These are phyloP conservation scores for Cardiocondyla obscurior DNA, from an alignment of 1,140 invertebrate genomes.

Conservation along the genomic window DNA sequence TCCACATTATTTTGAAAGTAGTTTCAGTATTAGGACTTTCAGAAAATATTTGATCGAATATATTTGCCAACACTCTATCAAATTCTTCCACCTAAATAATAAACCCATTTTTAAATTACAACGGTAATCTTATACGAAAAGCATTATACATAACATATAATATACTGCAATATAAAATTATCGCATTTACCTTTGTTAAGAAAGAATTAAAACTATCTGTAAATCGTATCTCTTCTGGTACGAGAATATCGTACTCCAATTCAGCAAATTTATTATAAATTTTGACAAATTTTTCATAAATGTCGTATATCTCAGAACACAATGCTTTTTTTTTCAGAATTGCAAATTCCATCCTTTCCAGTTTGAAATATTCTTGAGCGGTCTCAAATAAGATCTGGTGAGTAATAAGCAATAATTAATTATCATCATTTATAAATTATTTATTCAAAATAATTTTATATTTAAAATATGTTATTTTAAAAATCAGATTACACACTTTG, in stretches of 20 bases:
- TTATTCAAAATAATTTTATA: background rate
- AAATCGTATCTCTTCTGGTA: constrained; percentile 87
- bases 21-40: constrained; percentile 90
- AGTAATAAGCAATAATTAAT: background rate
- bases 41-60: constrained; percentile 90
- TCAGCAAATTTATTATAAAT: constrained; percentile 88
- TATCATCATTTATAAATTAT: background rate
- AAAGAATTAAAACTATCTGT: constrained; percentile 84
- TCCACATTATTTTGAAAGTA: constrained; percentile 88
- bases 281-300: constrained; percentile 90
- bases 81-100: constrained; percentile 86
- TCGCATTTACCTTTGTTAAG: constrained; percentile 63
- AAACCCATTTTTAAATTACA: background rate
- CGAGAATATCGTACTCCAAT: constrained; percentile 88
- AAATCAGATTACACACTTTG: constrained; percentile 60
- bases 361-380: constrained; percentile 91
- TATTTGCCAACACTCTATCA: constrained; percentile 89
- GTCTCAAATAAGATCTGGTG: constrained; percentile 88
- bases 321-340: constrained; percentile 90
- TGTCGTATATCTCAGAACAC: constrained; percentile 79
- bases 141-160: background rate
- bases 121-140: background rate
- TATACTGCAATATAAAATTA: background rate
- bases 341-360: constrained; percentile 94
- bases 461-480: constrained; percentile 17